These are phyloP conservation scores for Oostethus manadensis DNA, from an alignment of 2,113 vertebrate species.

Conservation along the genomic window DNA sequence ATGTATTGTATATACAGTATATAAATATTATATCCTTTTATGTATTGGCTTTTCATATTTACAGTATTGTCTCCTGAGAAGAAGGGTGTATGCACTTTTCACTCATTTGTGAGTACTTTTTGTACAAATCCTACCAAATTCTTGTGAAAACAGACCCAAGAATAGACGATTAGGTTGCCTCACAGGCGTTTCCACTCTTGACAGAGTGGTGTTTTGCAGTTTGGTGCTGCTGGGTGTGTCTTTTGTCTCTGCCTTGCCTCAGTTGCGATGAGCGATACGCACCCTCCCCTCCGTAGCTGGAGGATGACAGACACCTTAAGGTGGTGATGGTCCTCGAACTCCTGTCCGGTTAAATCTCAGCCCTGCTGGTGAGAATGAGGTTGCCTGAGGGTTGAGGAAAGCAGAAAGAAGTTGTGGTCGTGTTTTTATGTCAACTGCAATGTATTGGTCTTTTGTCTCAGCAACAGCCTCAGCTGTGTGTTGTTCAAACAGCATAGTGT, in stretches of 20 bases:
- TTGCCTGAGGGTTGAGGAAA: constrained; percentile 16
- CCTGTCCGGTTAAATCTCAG: constrained; percentile 13
- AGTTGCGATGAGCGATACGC: background rate
- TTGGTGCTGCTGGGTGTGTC: constrained; percentile 18
- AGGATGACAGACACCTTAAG: constrained; percentile 2
- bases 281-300: background rate
- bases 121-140: no score
- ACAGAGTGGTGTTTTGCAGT: constrained; percentile 14
- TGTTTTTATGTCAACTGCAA: constrained; percentile 6
- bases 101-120: background rate
- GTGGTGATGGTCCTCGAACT: constrained; percentile 4
- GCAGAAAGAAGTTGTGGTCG: constrained; percentile 6
- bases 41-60: no score
- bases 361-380: constrained; percentile 12
- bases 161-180: background rate
- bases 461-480: constrained; percentile 24
- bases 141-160: background rate
- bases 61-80: no score
- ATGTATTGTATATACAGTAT: no score
- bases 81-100: background rate
- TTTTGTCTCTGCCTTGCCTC: constrained; percentile 19
- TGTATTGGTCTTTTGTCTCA: constrained; percentile 23
- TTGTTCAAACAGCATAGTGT: constrained; percentile 17
- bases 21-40: no score
- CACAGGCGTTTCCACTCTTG: background rate